phyloP scores from a whole-genome alignment of 2,113 vertebrate genomes.

The Perccottus glenii region DNA sequence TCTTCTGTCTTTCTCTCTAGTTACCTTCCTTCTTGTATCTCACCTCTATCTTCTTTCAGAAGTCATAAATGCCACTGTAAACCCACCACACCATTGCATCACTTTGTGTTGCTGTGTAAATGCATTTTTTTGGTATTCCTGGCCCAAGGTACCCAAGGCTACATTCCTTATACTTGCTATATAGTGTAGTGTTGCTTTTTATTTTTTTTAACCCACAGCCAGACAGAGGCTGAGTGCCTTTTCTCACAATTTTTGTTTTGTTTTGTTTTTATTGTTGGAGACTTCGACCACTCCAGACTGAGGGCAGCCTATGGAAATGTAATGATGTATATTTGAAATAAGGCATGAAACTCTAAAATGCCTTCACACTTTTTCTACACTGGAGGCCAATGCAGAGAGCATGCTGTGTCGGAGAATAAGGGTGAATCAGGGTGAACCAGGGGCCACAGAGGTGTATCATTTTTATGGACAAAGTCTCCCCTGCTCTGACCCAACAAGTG shows the following conservation, averaged over 20 bases:
- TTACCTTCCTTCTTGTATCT: too few species aligned
- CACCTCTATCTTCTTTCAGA: too few species aligned
- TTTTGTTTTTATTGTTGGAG: constrained; percentile 13
- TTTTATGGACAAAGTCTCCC: background rate
- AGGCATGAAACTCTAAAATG: constrained; percentile 20
- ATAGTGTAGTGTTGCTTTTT: background rate
- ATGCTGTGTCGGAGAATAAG: constrained; percentile 14
- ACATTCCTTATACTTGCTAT: background rate
- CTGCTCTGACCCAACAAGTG: background rate
- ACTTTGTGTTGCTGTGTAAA: too few species aligned
- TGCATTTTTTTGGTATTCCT: too few species aligned
- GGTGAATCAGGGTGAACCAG: background rate
- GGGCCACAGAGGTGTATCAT: background rate
- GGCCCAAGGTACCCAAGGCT: too few species aligned
- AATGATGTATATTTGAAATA: constrained; percentile 34
- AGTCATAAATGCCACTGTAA: too few species aligned
- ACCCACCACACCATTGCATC: too few species aligned
- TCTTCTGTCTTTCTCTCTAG: too few species aligned
- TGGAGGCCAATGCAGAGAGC: background rate
- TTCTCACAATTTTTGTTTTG: background rate
- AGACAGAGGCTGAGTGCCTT: background rate
- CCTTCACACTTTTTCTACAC: background rate
- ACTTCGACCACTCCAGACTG: constrained; percentile 10
- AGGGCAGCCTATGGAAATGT: constrained; percentile 5
- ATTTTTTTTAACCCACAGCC: background rate